Conservation (phyloP, 2,888 invertebrate species). For the Meloe dianella region DNA sequence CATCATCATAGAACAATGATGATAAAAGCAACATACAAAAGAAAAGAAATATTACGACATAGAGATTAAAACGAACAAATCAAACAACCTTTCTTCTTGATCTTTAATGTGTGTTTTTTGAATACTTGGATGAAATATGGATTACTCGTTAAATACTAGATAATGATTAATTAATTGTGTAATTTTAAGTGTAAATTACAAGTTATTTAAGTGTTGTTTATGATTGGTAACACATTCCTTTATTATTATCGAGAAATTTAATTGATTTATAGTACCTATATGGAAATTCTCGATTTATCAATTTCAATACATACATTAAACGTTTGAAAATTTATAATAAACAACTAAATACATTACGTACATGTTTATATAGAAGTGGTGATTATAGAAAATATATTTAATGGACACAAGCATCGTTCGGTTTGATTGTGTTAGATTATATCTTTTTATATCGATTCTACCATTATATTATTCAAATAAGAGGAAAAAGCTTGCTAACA, state of each 20-base stretch:
- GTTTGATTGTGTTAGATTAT: background rate
- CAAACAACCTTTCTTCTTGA: background rate
- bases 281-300: background rate
- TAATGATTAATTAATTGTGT: conserved; percentile 44
- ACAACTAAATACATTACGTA: background rate
- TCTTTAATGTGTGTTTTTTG: conserved; percentile 38
- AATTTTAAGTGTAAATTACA: conserved; percentile 42
- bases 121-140: conserved; percentile 42
- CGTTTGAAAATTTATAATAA: background rate
- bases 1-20: conserved; percentile 4
- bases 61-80: background rate
- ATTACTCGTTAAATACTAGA: conserved; percentile 38
- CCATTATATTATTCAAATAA: background rate
- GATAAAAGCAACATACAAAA: background rate
- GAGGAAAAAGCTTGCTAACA: background rate
- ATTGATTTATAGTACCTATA: background rate
- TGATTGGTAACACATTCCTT: background rate
- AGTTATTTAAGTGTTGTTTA: conserved; percentile 14
- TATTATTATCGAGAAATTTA: background rate
- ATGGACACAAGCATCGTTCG: background rate
- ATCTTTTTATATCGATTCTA: background rate
- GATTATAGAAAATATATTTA: background rate
- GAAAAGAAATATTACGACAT: background rate
- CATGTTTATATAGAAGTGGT: background rate
- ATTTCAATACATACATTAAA: background rate